A percentile compares a stretch with the other conserved stretches of the same genome.
Evolutionary conservation across 2,888 invertebrate species (phyloP).

Genomic region (Eulithis prunata): DNA sequence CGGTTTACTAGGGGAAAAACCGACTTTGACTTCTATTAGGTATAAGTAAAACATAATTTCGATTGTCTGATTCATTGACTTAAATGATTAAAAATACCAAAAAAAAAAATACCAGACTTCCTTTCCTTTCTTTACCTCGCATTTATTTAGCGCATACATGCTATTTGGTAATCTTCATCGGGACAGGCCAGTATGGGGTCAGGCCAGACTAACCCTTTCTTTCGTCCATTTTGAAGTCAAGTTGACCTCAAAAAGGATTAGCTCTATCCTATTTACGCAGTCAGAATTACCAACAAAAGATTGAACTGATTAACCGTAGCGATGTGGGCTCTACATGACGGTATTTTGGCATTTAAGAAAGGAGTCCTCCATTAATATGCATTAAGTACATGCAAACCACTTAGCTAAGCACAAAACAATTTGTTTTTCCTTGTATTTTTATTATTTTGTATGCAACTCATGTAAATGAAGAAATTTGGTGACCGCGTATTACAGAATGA

Average conservation of each 20-base stretch:
- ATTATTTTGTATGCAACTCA: conserved; percentile 68
- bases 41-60: too few species aligned
- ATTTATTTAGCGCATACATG: too few species aligned
- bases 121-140: too few species aligned
- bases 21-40: too few species aligned
- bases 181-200: too few species aligned
- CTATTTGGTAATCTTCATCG: too few species aligned
- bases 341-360: conserved; percentile 60
- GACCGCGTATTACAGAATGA: conserved; percentile 69
- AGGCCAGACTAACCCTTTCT: too few species aligned
- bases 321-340: conserved; percentile 35
- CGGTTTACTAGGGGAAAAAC: too few species aligned
- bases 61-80: too few species aligned
- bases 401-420: conserved; percentile 56
- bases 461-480: conserved; percentile 68
- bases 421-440: conserved; percentile 63
- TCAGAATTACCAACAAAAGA: conserved; percentile 13
- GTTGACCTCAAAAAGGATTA: not conserved
- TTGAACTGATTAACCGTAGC: conserved; percentile 7
- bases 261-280: not conserved
- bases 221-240: too few species aligned
- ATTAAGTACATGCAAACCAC: conserved; percentile 50
- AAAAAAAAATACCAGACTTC: too few species aligned
- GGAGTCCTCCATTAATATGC: conserved; percentile 69
- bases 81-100: too few species aligned